Percentiles rank a stretch among this genome's conserved stretches.
Conservation (phyloP, 2,113 vertebrate species). For the Rhagologus leucostigma region DNA sequence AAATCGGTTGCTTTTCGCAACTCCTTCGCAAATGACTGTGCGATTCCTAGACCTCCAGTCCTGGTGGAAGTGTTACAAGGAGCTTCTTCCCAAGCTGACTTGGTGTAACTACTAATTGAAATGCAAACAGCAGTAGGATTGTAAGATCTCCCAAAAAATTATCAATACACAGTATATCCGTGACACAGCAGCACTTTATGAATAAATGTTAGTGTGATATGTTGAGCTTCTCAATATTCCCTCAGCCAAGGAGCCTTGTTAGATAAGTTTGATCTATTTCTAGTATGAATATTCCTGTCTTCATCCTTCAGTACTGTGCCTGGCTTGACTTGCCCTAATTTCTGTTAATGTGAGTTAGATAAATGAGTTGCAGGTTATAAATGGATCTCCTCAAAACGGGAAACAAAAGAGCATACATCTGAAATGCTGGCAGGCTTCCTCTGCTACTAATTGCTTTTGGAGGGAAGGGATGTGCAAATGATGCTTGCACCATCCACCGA, state of each 20-base stretch:
- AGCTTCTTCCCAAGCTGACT: not conserved
- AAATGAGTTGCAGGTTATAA: slow-evolving; percentile 49
- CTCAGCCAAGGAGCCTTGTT: not conserved
- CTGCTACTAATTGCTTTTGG: slow-evolving; percentile 52
- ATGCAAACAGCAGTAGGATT: not conserved
- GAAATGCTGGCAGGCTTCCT: slow-evolving; percentile 34
- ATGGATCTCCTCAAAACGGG: slow-evolving; percentile 35
- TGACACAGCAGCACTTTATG: not conserved
- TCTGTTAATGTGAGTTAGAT: slow-evolving; percentile 40
- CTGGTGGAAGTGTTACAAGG: not conserved
- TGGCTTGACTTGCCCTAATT: slow-evolving; percentile 40
- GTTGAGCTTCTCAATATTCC: not conserved
- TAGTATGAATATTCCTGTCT: not conserved
- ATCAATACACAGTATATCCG: accelerated
- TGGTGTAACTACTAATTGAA: not conserved
- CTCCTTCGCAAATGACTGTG: not conserved
- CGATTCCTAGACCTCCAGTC: not conserved
- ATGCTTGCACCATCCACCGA: not conserved
- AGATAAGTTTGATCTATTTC: slow-evolving; percentile 9
- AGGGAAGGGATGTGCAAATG: slow-evolving; percentile 22
- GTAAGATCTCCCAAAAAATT: not conserved
- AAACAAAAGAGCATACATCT: slow-evolving; percentile 38
- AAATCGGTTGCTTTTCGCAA: not conserved
- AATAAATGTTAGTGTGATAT: not conserved
- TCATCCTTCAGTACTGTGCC: not conserved